Evolutionary conservation across 2,888 invertebrate genomes (phyloP), one percentile per base, ranked within the genome.

Genomic region (Antitype chi): DNA sequence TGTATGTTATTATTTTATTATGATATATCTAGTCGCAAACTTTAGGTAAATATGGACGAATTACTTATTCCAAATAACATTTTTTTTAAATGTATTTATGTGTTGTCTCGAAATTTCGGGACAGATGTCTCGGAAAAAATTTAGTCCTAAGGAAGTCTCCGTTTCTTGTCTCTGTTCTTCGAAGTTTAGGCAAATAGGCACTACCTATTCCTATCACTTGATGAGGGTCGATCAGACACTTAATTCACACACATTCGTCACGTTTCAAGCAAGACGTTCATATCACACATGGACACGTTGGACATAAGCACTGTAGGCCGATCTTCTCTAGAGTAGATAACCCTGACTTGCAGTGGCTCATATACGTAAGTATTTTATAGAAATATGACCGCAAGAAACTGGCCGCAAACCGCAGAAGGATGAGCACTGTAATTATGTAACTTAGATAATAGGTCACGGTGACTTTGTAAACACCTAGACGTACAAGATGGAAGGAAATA

Each of bases 331-430:
- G n/a, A 32, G n/a, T 68, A 17, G 28, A 15, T 53, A 52, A 52
- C 17, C 28, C 28, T 67, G 52, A 32, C 23, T 9, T 9, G 15
- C 17, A 55, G 28, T n/a, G 11, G 23, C 53, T 71, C 13, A 38
- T 47, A 13, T 47, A 47, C 43, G 43, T 43, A 15, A 4, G 11
- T 52, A n/a, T 63, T 38, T 20, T 13, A 57, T 70, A 63, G 6
- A 57, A 52, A 32, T 17, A 28, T 47, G 2, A 68, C 77, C 79
- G 32, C 82, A 59, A 52, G 11, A 25, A 43, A 47, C 63, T 43
- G 53, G 25, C 76, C 77, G 20, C 57, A 59, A 57, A 64, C 79
- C 79, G 23, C 79, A 64, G 23, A 53, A 63, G 43, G 55, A 80
- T 47, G 32, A 23, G 15, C 49, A 43, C 28, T 8, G 11, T 53